These are phyloP conservation scores for Mycogona germanica DNA, from an alignment of 2,888 invertebrate species.

Conservation along the genomic window DNA sequence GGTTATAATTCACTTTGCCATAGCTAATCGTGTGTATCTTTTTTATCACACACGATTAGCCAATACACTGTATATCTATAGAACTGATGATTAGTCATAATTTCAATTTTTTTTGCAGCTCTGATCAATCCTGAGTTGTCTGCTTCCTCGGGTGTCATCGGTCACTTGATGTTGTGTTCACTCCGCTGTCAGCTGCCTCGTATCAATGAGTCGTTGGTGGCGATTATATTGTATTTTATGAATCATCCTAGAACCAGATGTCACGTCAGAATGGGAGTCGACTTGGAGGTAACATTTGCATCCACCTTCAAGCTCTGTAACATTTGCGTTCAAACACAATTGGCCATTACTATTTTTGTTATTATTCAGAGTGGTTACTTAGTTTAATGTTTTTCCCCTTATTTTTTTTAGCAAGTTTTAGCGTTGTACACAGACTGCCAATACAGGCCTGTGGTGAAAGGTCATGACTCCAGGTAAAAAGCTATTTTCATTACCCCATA, in stretches of 20 bases:
- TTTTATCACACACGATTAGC: no score
- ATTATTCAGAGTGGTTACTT: conserved; percentile 1
- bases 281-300: conserved; percentile 37
- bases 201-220: conserved; percentile 81
- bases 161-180: conserved; percentile 63
- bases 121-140: conserved; percentile 68
- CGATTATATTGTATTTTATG: conserved; percentile 69
- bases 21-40: no score
- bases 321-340: not conserved
- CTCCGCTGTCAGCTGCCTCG: conserved; percentile 75
- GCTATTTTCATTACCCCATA: no score
- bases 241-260: conserved; percentile 70
- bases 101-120: conserved; percentile 42
- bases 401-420: conserved; percentile 60
- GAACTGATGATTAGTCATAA: no score
- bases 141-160: conserved; percentile 52
- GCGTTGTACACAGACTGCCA: conserved; percentile 92
- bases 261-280: conserved; percentile 54
- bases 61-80: no score
- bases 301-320: not conserved
- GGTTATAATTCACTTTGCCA: no score
- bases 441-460: conserved; percentile 43
- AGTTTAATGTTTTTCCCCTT: conserved; percentile 6
- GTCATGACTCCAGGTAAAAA: no score
- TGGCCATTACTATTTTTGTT: not conserved